Evolutionary conservation across 2,888 invertebrate genomes (phyloP), one percentile per base, ranked within the genome.

Genomic region (Mechanitis messenoides): DNA sequence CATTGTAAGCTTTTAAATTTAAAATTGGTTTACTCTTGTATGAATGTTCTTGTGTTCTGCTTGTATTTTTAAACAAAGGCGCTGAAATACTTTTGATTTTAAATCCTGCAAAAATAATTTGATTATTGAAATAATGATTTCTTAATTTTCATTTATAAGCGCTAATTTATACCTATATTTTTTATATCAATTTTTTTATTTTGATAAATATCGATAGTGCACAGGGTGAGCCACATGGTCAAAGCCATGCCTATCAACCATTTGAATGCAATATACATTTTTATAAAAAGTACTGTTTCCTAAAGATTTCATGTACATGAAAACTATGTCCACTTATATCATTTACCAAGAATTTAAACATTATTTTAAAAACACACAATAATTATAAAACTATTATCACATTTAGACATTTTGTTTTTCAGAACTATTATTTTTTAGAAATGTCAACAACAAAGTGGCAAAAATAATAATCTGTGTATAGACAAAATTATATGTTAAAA

Each of bases 221-320:
- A 87, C 71, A 84, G 76, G 9, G 74, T 71, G 59, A 83, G 35
- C 89, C 89, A 89, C 87, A 87, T 84, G 35, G 69, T 65, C 5
- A 83, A 60, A 42, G 78, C 70, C 67, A 89, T 70, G 46, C 79
- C 74, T 47, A 81, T 50, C 12, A 90, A 78, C 87, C 87, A 90
- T 77, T 78, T 87, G 59, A 85, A 79, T 55, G 89, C 89, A 72
- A 90, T 85, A 73, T 88, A 89, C 89, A 90, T 87, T 69, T 64
- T 67, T 59, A 60, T 60, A 63, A 69, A 50, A 61, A 53, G 50
- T 64, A 65, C 62, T 53, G 66, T 2, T 31, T 31, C 54, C 38
- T 28, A 42, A 45, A 54, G 45, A 47, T 56, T 53, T 55, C 31
- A 50, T 6, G 42, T 3, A 35, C 31, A 57, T 56, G 57, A 47